These are phyloP conservation scores for Pyrochroa serraticornis DNA, from an alignment of 2,888 invertebrate species.

Conservation along the genomic window DNA sequence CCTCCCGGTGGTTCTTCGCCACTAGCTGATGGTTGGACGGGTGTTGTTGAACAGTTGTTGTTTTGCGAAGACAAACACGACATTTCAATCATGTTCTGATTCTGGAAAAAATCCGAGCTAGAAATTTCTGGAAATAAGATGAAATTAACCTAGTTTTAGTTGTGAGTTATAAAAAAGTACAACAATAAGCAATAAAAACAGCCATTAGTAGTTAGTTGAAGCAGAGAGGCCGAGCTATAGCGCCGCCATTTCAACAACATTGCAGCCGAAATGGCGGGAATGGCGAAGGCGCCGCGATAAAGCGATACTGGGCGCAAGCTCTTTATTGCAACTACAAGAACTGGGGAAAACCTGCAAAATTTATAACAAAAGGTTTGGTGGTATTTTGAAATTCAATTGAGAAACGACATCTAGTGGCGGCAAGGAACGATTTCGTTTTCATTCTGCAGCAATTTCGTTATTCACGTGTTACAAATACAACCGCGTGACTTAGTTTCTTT, in stretches of 20 bases:
- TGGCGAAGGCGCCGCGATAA: conserved; percentile 11
- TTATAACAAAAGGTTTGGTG: too few species aligned
- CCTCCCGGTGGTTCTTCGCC: conserved; percentile 31
- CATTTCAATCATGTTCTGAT: conserved; percentile 69
- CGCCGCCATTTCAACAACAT: background rate
- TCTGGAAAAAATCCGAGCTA: conserved; percentile 61
- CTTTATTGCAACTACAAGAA: conserved; percentile 21
- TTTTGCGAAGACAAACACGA: conserved; percentile 70
- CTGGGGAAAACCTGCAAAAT: conserved; percentile 3
- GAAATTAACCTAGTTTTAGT: conserved; percentile 60
- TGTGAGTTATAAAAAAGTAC: conserved; percentile 46
- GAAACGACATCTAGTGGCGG: too few species aligned
- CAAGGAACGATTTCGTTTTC: too few species aligned
- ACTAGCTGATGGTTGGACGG: conserved; percentile 21
- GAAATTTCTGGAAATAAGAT: conserved; percentile 59
- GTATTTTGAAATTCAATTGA: too few species aligned
- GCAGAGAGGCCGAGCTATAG: conserved; percentile 33
- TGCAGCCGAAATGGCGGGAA: too few species aligned
- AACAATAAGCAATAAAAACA: conserved; percentile 39
- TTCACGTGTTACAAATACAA: too few species aligned
- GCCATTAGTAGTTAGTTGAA: conserved; percentile 52
- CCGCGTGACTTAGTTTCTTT: too few species aligned
- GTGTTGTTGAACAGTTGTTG: conserved; percentile 61
- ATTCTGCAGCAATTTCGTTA: too few species aligned
- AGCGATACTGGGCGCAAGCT: conserved; percentile 24